phyloP scores from a whole-genome alignment of 2,113 vertebrate species.

The Dendropsophus ebraccatus region DNA sequence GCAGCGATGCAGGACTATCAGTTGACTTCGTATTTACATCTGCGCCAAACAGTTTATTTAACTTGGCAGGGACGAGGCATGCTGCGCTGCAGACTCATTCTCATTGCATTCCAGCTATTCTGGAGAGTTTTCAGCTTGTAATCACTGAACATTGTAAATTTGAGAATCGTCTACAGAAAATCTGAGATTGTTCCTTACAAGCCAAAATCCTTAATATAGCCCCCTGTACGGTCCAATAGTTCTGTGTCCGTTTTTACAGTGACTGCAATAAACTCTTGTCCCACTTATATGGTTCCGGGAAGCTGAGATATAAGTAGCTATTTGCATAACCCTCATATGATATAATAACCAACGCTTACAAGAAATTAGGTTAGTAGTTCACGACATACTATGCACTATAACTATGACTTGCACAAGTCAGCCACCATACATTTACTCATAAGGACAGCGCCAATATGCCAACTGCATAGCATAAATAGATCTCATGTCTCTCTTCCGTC shows the following conservation, averaged over 20 bases:
- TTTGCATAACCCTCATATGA: not conserved
- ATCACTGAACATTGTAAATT: conserved; percentile 21
- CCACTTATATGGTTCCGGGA: not conserved
- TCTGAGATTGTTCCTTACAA: not conserved
- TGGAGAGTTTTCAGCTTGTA: conserved; percentile 27
- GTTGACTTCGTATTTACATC: conserved; percentile 18
- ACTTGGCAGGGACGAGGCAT: conserved; percentile 7
- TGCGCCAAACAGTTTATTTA: conserved; percentile 32
- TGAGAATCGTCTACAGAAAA: not conserved
- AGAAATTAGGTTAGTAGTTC: not conserved
- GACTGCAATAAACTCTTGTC: not conserved
- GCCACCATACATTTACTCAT: too few species aligned
- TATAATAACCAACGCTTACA: not conserved
- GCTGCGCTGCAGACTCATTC: conserved; percentile 12
- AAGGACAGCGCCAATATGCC: too few species aligned
- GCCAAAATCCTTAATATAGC: not conserved
- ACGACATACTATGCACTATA: not conserved
- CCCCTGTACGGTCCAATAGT: not conserved
- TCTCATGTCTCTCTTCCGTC: too few species aligned
- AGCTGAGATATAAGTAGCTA: not conserved
- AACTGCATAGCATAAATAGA: too few species aligned
- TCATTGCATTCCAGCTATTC: conserved; percentile 16
- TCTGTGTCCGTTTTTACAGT: not conserved
- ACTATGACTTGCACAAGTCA: not conserved
- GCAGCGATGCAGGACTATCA: conserved; percentile 14